Evolutionary conservation across 2,113 vertebrate species (phyloP).

Genomic region (Grammomys surdaster): DNA sequence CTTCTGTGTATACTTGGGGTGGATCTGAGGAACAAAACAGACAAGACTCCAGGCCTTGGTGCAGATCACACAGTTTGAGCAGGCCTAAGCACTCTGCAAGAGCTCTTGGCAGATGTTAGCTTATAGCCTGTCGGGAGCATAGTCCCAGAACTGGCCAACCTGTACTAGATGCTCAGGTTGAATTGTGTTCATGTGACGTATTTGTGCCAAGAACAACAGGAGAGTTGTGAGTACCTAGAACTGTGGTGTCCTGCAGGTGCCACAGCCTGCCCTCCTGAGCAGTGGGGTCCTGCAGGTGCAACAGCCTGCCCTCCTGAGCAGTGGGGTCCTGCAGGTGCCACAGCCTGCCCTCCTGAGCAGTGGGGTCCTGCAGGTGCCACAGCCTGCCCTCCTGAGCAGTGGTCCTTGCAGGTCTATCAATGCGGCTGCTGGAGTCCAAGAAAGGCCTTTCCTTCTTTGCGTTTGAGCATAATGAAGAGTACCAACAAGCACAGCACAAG

Average conservation of each 20-base stretch:
- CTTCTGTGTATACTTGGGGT: accelerated
- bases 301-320: too few species aligned
- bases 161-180: not conserved
- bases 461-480: slow-evolving; percentile 96
- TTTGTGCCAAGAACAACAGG: not conserved
- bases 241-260: not conserved
- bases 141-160: not conserved
- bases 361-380: not conserved
- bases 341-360: too few species aligned
- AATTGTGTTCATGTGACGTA: not conserved
- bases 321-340: too few species aligned
- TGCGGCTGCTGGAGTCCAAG: slow-evolving; percentile 93
- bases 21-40: not conserved
- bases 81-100: not conserved
- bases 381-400: not conserved
- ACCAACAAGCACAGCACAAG: slow-evolving; percentile 97
- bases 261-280: not conserved
- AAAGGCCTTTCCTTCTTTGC: slow-evolving; percentile 92
- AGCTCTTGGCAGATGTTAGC: not conserved
- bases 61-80: accelerated
- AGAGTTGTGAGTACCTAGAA: not conserved
- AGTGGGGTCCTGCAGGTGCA: too few species aligned
- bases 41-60: accelerated
- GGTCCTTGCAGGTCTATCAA: slow-evolving; percentile 91
- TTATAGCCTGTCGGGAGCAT: too few species aligned